Evolutionary conservation across 2,888 invertebrate species (phyloP).

Genomic region (Amphipyra berbera): DNA sequence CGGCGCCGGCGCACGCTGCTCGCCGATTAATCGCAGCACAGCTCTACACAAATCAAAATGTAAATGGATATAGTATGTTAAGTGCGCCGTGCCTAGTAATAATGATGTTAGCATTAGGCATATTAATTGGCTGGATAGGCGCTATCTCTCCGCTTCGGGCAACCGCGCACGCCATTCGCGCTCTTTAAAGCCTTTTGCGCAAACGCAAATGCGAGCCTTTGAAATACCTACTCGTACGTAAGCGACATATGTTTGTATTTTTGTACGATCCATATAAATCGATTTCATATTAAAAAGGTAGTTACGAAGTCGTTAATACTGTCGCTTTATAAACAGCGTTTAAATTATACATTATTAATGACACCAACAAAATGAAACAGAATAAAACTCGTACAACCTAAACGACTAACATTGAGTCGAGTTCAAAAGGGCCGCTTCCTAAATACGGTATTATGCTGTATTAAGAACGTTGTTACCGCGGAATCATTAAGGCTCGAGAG

Average conservation of each 20-base stretch:
- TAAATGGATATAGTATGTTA: slow-evolving; percentile 89
- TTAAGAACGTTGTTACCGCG: slow-evolving; percentile 83
- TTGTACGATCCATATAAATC: slow-evolving; percentile 22
- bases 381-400: slow-evolving; percentile 72
- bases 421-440: slow-evolving; percentile 86
- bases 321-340: slow-evolving; percentile 67
- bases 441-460: slow-evolving; percentile 85
- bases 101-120: slow-evolving; percentile 90
- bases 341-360: slow-evolving; percentile 77
- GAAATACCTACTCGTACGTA: slow-evolving; percentile 17
- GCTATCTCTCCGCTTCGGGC: slow-evolving; percentile 80
- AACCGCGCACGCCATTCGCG: slow-evolving; percentile 75
- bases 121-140: slow-evolving; percentile 88
- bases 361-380: slow-evolving; percentile 68
- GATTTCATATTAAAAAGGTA: slow-evolving; percentile 34
- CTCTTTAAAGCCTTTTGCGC: slow-evolving; percentile 66
- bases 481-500: slow-evolving; percentile 84
- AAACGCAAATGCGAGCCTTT: slow-evolving; percentile 51
- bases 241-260: slow-evolving; percentile 35
- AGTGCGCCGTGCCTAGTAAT: slow-evolving; percentile 88
- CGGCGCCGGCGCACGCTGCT: slow-evolving; percentile 78
- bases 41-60: slow-evolving; percentile 89
- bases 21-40: slow-evolving; percentile 86
- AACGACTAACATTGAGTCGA: slow-evolving; percentile 71
- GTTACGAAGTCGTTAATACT: slow-evolving; percentile 63